Evolutionary conservation across 2,888 invertebrate genomes (phyloP), one percentile per base, ranked within the genome.

Genomic region (Leptinotarsa haldemani): DNA sequence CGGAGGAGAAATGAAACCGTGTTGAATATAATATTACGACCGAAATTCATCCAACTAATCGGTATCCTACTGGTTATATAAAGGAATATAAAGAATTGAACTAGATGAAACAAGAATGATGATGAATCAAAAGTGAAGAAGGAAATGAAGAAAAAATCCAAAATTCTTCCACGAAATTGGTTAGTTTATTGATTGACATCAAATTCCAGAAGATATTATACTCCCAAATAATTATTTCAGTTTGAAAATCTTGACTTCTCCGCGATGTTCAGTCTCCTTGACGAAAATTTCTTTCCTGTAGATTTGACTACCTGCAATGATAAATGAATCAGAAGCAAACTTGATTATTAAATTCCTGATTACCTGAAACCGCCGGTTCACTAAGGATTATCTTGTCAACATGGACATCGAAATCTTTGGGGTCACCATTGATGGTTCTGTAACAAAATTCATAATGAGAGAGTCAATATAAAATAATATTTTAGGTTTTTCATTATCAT

Each of bases 381-480:
- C 52, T 61, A 1, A 70, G 40, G 16, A 70, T 22, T 20, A 64
- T n/a, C n/a, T 70, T 13, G 13, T 64, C 20, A 18, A 70, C 46
- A 50, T 30, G 15, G 16, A 53, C 25, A 15, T 63, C 40, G 18
- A 70, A 70, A 48, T 53, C 70, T 25, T 16, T 65, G 15, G 64
- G 16, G 66, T 67, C 46, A 48, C 53, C 65, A 50, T 30, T 30
- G 47, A 71, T 69, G 30, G 25, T 69, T 48, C 50, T 30, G 48
- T 30, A n/a, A 46, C 2, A 16, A 56, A 3, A 56, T 9, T 22
- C 4, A 50, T 50, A 50, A 3, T 4, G n/a, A 50, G n/a, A 50
- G n/a, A 50, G n/a, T 0, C 1, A 50, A 50, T 40, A 40, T 12
- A 40, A 12, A 2, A 2, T 40, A 40, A 7, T 30, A 9, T 2